phyloP scores from a whole-genome alignment of 2,888 invertebrate genomes.

The Eudemis profundana region DNA sequence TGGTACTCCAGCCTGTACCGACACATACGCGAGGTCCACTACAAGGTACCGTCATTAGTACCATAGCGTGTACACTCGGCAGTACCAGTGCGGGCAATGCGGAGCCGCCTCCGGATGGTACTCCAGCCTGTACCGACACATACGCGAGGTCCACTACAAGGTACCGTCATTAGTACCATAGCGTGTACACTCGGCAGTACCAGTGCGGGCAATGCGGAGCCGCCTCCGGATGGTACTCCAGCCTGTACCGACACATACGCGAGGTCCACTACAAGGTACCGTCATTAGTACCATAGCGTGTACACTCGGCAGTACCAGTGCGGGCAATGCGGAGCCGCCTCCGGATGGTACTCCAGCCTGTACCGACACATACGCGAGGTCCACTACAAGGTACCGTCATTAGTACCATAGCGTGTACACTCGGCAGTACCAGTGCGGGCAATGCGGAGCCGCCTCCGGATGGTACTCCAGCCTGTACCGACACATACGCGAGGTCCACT shows the following conservation, averaged over 20 bases:
- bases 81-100: slow-evolving; percentile 72
- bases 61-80: too few species aligned
- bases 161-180: slow-evolving; percentile 50
- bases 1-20: slow-evolving; percentile 80
- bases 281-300: background rate
- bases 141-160: slow-evolving; percentile 76
- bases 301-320: too few species aligned
- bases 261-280: slow-evolving; percentile 77
- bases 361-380: slow-evolving; percentile 75
- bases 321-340: slow-evolving; percentile 68
- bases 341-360: slow-evolving; percentile 79
- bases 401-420: background rate
- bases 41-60: slow-evolving; percentile 61
- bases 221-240: slow-evolving; percentile 79
- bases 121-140: slow-evolving; percentile 76
- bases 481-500: slow-evolving; percentile 73
- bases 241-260: slow-evolving; percentile 72
- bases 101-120: slow-evolving; percentile 78
- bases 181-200: too few species aligned
- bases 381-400: slow-evolving; percentile 69
- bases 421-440: slow-evolving; percentile 70
- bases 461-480: slow-evolving; percentile 80
- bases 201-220: slow-evolving; percentile 69
- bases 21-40: slow-evolving; percentile 73
- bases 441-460: slow-evolving; percentile 73